Conservation (phyloP, 1,140 invertebrate genomes). For the Drosophila virilis region DNA sequence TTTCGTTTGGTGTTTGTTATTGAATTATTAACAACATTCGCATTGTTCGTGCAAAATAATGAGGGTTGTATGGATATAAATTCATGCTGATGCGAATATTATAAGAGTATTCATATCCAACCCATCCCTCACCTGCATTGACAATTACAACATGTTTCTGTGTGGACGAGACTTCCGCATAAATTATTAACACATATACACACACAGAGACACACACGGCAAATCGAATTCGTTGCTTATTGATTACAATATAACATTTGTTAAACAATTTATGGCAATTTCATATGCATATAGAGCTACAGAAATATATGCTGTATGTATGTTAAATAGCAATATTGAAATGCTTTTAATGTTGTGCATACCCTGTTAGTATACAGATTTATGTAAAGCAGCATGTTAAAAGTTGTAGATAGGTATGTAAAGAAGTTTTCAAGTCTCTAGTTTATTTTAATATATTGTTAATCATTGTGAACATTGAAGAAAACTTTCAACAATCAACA, state of each 20-base stretch:
- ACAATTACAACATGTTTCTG: slow-evolving; percentile 72
- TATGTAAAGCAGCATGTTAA: neutral
- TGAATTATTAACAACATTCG: slow-evolving; percentile 66
- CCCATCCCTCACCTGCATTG: slow-evolving; percentile 38
- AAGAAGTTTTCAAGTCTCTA: too few relatives aligned
- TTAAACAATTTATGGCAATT: slow-evolving; percentile 76
- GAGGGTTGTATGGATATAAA: slow-evolving; percentile 68
- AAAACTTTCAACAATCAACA: too few relatives aligned
- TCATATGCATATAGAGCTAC: slow-evolving; percentile 36
- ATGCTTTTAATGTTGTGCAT: slow-evolving; percentile 53
- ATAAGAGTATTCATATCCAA: slow-evolving; percentile 4
- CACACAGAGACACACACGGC: slow-evolving; percentile 14
- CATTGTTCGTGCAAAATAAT: slow-evolving; percentile 71
- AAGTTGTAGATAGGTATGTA: too few relatives aligned
- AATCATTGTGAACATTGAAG: too few relatives aligned
- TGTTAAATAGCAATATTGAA: slow-evolving; percentile 49
- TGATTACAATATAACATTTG: slow-evolving; percentile 79
- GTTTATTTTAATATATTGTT: too few relatives aligned
- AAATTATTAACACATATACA: slow-evolving; percentile 58
- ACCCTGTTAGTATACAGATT: neutral
- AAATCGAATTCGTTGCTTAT: slow-evolving; percentile 58
- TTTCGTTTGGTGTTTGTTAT: slow-evolving; percentile 48
- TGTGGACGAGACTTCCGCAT: slow-evolving; percentile 57
- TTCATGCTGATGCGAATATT: slow-evolving; percentile 50
- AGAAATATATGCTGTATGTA: slow-evolving; percentile 14